These are phyloP conservation scores for Rhinoderma darwinii DNA, from an alignment of 2,113 vertebrate genomes.

Conservation along the genomic window DNA sequence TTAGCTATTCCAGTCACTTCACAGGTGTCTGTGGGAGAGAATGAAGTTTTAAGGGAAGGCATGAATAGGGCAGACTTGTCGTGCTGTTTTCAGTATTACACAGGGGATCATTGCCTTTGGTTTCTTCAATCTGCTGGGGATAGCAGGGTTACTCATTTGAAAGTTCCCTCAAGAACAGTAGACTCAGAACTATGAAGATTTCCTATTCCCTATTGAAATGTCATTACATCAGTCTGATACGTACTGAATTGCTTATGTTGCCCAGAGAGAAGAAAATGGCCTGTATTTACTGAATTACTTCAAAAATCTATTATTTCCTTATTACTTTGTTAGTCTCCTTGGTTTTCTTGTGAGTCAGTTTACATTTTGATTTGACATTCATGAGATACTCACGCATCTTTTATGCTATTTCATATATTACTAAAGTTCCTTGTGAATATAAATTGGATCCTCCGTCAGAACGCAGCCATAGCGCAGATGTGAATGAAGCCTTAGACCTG, in stretches of 20 bases:
- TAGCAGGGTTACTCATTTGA: constrained; percentile 1
- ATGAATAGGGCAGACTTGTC: background rate
- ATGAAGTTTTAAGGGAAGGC: constrained; percentile 21
- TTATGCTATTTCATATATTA: background rate
- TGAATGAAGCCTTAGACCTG: too few species aligned
- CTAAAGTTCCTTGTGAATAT: background rate
- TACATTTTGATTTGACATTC: background rate
- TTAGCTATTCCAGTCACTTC: constrained; percentile 39
- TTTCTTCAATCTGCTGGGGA: constrained; percentile 1
- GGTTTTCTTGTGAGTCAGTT: background rate
- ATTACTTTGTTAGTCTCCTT: background rate
- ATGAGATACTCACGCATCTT: background rate
- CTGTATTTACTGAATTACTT: background rate
- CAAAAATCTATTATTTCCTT: background rate
- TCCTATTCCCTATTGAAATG: background rate
- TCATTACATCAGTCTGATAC: background rate
- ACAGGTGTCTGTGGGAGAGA: constrained; percentile 11
- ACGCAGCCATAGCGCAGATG: too few species aligned
- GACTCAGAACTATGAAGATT: background rate
- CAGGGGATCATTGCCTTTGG: constrained; percentile 25
- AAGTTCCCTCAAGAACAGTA: background rate
- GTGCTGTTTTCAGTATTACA: background rate
- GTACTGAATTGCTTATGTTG: constrained; percentile 2
- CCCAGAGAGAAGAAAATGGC: background rate
- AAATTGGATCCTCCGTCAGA: too few species aligned